These are phyloP conservation scores for Hoplodrina ambigua DNA, from an alignment of 2,888 invertebrate species.

Conservation along the genomic window DNA sequence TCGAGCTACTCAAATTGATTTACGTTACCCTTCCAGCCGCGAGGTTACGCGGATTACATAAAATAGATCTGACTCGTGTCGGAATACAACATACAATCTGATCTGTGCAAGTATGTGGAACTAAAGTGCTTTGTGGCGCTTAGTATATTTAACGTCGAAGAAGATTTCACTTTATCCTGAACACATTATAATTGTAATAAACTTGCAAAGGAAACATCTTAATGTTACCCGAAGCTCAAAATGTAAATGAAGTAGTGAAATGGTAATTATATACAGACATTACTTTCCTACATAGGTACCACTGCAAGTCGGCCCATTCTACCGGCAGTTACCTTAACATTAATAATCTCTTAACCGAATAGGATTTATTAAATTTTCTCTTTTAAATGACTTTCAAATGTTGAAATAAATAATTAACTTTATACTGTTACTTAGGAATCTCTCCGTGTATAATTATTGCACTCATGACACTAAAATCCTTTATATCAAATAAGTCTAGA, in stretches of 20 bases:
- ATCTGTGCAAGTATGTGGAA: neutral
- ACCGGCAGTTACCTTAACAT: constrained; percentile 9
- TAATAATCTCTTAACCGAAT: neutral
- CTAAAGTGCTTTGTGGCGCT: neutral
- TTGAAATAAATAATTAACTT: too few species aligned
- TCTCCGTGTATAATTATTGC: neutral
- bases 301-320: neutral
- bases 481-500: too few species aligned
- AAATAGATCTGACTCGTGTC: constrained; percentile 68
- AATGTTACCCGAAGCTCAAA: neutral
- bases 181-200: too few species aligned
- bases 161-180: neutral
- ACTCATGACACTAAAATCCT: neutral
- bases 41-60: constrained; percentile 75
- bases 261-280: neutral
- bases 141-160: neutral
- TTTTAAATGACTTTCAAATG: too few species aligned
- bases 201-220: neutral
- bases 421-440: too few species aligned
- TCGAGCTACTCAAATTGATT: constrained; percentile 86
- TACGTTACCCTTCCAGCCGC: constrained; percentile 77
- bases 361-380: neutral
- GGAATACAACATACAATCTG: constrained; percentile 26
- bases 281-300: neutral
- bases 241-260: neutral